Conservation (phyloP, 2,113 vertebrate species). For the Sinocyclocheilus anophthalmus region DNA sequence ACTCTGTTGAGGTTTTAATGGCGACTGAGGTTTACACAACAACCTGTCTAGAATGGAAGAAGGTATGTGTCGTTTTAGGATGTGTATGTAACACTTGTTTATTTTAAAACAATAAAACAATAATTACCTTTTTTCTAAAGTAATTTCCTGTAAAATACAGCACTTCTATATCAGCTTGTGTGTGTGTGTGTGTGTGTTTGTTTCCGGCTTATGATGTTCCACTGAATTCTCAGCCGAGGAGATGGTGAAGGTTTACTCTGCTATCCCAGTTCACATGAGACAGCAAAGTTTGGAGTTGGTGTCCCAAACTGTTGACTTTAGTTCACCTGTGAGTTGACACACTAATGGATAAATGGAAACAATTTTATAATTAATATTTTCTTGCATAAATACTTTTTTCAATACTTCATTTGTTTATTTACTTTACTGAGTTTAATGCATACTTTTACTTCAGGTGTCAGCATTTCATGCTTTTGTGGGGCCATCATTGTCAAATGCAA, state of each 20-base stretch:
- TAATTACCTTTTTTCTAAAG: not conserved
- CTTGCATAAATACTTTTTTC: not conserved
- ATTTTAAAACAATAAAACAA: not conserved
- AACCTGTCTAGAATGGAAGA: constrained; percentile 25
- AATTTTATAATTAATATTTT: not conserved
- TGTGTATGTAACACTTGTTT: not conserved
- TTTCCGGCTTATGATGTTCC: constrained; percentile 31
- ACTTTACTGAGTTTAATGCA: not conserved
- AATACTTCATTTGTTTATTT: not conserved
- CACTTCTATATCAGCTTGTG: not conserved
- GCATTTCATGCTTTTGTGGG: constrained; percentile 31
- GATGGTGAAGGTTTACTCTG: constrained; percentile 45
- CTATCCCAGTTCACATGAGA: constrained; percentile 37
- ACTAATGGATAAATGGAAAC: not conserved
- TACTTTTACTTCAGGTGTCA: not conserved
- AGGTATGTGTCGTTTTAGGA: not conserved
- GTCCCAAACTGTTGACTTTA: constrained; percentile 2
- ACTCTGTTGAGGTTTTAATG: constrained; percentile 10
- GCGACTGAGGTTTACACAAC: constrained; percentile 18
- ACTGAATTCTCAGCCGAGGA: constrained; percentile 10
- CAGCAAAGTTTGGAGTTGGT: constrained; percentile 9
- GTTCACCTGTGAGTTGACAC: constrained; percentile 28
- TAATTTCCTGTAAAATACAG: not conserved
- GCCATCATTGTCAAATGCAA: constrained; percentile 27
- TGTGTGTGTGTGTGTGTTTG: constrained; percentile 20